A percentile compares a stretch with the other conserved stretches of the same genome.
Evolutionary conservation across 2,113 vertebrate species (phyloP).

Genomic region (Malurus elegans): DNA sequence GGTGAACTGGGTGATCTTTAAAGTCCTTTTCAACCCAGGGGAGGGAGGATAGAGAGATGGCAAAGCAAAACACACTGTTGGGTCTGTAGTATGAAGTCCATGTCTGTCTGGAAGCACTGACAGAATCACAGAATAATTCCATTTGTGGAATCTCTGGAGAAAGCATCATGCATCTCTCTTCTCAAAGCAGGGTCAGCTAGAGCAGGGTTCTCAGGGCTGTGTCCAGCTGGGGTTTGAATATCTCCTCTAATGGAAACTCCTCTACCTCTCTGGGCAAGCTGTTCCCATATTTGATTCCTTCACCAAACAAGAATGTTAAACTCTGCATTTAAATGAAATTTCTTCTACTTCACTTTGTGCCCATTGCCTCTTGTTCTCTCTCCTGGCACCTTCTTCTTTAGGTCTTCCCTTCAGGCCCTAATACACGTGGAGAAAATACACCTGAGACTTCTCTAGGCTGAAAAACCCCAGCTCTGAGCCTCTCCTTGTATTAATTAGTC

Average conservation of each 20-base stretch:
- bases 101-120: background rate
- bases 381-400: background rate
- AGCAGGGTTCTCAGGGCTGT: background rate
- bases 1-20: too few species aligned
- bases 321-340: background rate
- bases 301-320: background rate
- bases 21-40: too few species aligned
- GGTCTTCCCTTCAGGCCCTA: background rate
- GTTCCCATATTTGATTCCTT: background rate
- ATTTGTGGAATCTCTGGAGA: background rate
- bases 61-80: accelerated
- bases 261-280: background rate
- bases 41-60: background rate
- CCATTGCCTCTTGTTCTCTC: background rate
- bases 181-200: background rate
- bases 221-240: background rate
- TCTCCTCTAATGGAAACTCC: background rate
- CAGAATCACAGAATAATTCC: background rate
- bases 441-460: background rate
- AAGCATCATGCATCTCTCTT: accelerated
- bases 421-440: background rate
- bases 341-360: background rate
- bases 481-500: background rate
- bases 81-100: background rate
- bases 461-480: background rate